A percentile compares a stretch with the other conserved stretches of the same genome.
These are phyloP conservation scores for Papilio aristodemus DNA, from an alignment of 1,140 invertebrate genomes.

Conservation along the genomic window DNA sequence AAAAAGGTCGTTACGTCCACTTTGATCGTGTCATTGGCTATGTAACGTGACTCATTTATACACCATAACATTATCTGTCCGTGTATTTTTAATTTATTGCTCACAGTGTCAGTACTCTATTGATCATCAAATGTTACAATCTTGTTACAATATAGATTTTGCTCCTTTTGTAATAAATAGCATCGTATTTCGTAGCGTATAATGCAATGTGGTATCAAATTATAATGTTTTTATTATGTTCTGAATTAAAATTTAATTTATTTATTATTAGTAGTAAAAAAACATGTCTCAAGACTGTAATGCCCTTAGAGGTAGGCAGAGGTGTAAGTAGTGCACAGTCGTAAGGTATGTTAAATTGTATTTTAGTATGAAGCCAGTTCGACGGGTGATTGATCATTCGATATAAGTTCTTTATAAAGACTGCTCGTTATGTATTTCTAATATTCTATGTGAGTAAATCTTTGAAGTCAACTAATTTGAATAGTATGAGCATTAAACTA, in stretches of 20 bases:
- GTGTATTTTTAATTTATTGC: constrained; percentile 46
- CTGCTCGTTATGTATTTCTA: no score
- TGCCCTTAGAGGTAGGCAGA: no score
- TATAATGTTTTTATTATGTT: no score
- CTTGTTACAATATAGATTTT: constrained; percentile 7
- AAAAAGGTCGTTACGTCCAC: constrained; percentile 23
- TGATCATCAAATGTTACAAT: constrained; percentile 17
- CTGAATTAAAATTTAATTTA: no score
- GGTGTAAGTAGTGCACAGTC: no score
- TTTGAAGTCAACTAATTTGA: neutral
- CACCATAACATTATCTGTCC: constrained; percentile 42
- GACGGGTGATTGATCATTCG: no score
- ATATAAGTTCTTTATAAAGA: no score
- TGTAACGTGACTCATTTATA: constrained; percentile 44
- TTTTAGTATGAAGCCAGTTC: no score
- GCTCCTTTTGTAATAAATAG: constrained; percentile 4
- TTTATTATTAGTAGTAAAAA: no score
- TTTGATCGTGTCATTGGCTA: constrained; percentile 31
- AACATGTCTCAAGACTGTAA: no score
- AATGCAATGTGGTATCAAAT: no score
- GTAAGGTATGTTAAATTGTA: no score
- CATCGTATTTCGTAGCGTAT: neutral
- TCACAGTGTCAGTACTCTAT: constrained; percentile 6
- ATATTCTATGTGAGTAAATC: neutral
- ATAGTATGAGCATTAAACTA: neutral